Base-by-base conservation (phyloP, 2,888 invertebrate species). In the Eubasilissa splendida region DNA sequence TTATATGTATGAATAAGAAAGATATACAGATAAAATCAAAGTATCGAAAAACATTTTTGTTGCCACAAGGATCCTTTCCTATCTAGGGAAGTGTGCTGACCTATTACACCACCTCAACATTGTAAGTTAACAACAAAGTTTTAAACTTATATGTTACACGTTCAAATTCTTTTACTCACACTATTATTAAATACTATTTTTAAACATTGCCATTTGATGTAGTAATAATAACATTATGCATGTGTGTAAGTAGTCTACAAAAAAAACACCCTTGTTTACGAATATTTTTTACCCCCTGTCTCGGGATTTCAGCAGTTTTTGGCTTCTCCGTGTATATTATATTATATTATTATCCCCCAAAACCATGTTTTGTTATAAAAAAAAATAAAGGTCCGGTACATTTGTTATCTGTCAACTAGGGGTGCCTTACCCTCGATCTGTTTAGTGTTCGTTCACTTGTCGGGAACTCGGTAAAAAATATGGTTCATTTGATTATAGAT, bases 381-480 rank as follows among this genome's bases (percentile, higher is more conserved):
- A 79, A 63, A 79, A 79, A 73, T 52, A 60, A 60, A 73, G 63
- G 14, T 22, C 65, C 76, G 33, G 22, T 74, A 75, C 80, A 80
- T 77, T 77, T 73, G 73, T 77, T 80, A 77, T 80, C 71, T 80
- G 77, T 80, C 80, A 71, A 63, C 65, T n/a, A 63, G 59, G 80
- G 80, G 77, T 74, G 50, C 50, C n/a, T 76, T 70, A 68, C 77
- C 80, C 80, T 42, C 22, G 56, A 50, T 58, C 60, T 77, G 75
- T 77, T 76, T 56, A 70, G 70, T 79, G 60, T 74, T 79, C 10
- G 5, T 59, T 76, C 63, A n/a, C 12, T 53, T 65, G 14, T 76
- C 33, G 63, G 33, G 5, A 53, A 65, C 63, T 33, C 59, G 58
- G 60, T 75, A 58, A 74, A 80, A 80, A 76, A 70, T 12, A 74